phyloP scores from a whole-genome alignment of 2,113 vertebrate genomes.

The Pyxicephalus adspersus region DNA sequence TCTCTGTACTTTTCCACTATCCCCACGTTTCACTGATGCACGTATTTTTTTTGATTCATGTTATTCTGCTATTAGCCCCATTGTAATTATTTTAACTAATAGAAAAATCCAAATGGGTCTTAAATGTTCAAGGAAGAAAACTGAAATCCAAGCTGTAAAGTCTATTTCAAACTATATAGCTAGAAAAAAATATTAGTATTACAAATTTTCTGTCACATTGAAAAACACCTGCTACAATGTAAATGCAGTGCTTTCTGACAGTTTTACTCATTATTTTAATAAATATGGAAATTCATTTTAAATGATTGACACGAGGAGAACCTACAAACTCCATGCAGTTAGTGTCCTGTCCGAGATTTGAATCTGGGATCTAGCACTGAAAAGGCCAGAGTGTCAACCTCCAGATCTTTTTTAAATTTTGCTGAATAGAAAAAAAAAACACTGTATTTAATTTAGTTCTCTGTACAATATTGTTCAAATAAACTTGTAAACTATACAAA shows the following conservation, averaged over 20 bases:
- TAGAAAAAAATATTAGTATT: conserved; percentile 43
- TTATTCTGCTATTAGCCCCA: conserved; percentile 56
- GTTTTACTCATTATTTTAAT: no score
- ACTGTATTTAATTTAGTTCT: no score
- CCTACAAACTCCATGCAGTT: no score
- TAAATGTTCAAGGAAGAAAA: conserved; percentile 20
- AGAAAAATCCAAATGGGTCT: conserved; percentile 56
- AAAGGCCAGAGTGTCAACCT: no score
- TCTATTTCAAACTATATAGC: conserved; percentile 31
- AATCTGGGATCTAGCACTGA: no score
- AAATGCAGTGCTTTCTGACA: neutral
- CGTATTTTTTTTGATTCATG: conserved; percentile 58
- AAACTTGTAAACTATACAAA: no score
- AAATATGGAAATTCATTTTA: no score
- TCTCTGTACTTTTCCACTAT: conserved; percentile 42
- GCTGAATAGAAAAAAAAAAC: no score
- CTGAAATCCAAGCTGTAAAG: neutral
- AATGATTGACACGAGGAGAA: no score
- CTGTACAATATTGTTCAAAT: no score
- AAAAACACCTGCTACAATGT: neutral
- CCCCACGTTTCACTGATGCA: conserved; percentile 49
- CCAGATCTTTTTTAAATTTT: no score
- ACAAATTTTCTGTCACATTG: neutral
- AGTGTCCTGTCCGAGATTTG: no score
- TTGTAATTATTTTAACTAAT: conserved; percentile 59